Percentiles rank a stretch among this genome's conserved stretches.
Conservation (phyloP, 2,113 vertebrate genomes). For the Oostethus manadensis region DNA sequence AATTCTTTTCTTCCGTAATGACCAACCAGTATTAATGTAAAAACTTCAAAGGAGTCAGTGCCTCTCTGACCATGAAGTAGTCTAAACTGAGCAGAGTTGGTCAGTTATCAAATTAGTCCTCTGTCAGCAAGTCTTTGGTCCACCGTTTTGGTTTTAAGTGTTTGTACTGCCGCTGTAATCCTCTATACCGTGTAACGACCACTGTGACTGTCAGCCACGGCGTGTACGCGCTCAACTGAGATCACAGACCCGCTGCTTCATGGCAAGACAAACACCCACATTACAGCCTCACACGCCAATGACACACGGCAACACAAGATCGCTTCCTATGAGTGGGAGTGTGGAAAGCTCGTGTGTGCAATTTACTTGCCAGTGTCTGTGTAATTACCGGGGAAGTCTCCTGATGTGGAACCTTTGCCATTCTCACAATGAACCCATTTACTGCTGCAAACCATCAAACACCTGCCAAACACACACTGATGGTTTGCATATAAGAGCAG, state of each 20-base stretch:
- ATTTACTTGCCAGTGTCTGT: conserved; percentile 47
- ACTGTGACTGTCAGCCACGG: conserved; percentile 38
- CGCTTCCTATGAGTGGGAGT: conserved; percentile 7
- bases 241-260: conserved; percentile 57
- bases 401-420: conserved; percentile 68
- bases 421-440: conserved; percentile 71
- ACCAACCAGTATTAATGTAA: too few relatives aligned
- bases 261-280: conserved; percentile 55
- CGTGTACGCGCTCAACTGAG: conserved; percentile 37
- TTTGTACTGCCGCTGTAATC: conserved; percentile 28
- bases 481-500: conserved; percentile 5
- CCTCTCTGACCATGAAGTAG: too few relatives aligned
- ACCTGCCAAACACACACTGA: conserved; percentile 39
- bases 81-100: conserved; percentile 28
- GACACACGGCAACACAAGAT: conserved; percentile 32
- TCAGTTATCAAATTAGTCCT: conserved; percentile 53
- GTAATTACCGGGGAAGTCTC: conserved; percentile 67
- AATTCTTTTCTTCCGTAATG: too few relatives aligned
- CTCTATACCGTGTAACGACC: conserved; percentile 52
- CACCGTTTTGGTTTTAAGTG: conserved; percentile 39
- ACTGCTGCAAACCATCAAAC: conserved; percentile 68
- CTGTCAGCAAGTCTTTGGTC: conserved; percentile 38
- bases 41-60: too few relatives aligned
- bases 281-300: conserved; percentile 41
- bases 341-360: conserved; percentile 20